Evolutionary conservation across 2,113 vertebrate species (phyloP).

Genomic region (Cathartes aura): DNA sequence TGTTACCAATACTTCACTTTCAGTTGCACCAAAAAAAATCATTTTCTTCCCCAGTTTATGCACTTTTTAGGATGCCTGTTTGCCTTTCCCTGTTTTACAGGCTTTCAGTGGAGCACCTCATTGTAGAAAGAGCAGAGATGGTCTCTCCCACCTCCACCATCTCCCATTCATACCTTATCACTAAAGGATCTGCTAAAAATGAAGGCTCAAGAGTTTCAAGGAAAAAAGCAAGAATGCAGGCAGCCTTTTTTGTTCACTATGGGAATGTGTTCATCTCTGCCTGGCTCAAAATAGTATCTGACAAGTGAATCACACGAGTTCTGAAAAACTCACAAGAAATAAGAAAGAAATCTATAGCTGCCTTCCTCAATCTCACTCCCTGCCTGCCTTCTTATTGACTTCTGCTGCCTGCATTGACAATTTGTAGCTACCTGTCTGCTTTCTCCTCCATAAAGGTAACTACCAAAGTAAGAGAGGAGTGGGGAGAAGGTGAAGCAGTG

Average conservation of each 20-base stretch:
- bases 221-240: constrained; percentile 38
- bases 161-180: not conserved
- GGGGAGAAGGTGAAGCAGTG: not conserved
- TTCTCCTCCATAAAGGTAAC: constrained; percentile 53
- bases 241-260: constrained; percentile 47
- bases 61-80: not conserved
- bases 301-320: constrained; percentile 75
- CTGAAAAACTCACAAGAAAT: constrained; percentile 77
- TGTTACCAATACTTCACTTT: not conserved
- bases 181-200: not conserved
- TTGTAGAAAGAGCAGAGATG: not conserved
- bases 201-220: not conserved
- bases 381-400: constrained; percentile 74
- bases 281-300: constrained; percentile 74
- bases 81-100: not conserved
- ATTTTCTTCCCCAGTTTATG: not conserved
- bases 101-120: not conserved
- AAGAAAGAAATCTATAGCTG: constrained; percentile 79
- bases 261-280: constrained; percentile 66
- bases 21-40: not conserved
- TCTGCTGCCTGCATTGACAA: constrained; percentile 62
- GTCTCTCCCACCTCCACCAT: not conserved
- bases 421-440: constrained; percentile 42
- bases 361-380: constrained; percentile 73
- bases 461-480: not conserved